Base-by-base conservation (phyloP, 2,797 vertebrate genomes). In the Halcyon smyrnensis region DNA sequence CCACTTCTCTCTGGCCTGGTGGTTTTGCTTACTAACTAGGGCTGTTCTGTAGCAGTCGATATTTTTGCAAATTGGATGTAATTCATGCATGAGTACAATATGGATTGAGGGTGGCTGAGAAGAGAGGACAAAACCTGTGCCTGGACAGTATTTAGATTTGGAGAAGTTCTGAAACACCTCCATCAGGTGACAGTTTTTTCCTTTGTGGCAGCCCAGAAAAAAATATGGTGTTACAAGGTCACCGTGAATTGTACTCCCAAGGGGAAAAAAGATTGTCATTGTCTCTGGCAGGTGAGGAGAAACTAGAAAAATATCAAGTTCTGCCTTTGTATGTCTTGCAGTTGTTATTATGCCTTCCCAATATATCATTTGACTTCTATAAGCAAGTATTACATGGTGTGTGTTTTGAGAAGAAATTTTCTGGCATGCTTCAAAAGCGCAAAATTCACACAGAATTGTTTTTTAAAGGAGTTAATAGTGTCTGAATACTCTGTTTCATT, bases 21-120 rank as follows among this genome's bases (percentile, higher is more conserved):
- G 63, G n/a, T 65, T 91, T 65, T 87, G 85, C 77, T 91, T 76
- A 91, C 62, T 86, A 95, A 90, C 59, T n/a, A 82, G 88, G 11
- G 28, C 50, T 86, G 12, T 50, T 84, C 68, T 48, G 21, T 14
- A 77, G 63, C 36, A 74, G 81, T 69, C 69, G 64, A 43, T 90
- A 75, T 50, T 69, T 88, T 81, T 91, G 74, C 67, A 88, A 86
- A 90, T 21, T n/a, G 30, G 18, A 88, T 65, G 56, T 39, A 78
- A 94, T 57, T 68, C 45, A 71, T 50, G 64, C 56, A 64, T 3
- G 2, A 85, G 15, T 68, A 87, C 28, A 85, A n/a, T 30, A 64
- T 12, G 37, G 45, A 74, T 21, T 67, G 53, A 43, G 30, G 39
- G 24, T 30, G 13, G 51, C 24, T 4, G 14, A 83, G 27, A 15